Base-by-base conservation (phyloP, 2,113 vertebrate species). In the Peromyscus maniculatus region DNA sequence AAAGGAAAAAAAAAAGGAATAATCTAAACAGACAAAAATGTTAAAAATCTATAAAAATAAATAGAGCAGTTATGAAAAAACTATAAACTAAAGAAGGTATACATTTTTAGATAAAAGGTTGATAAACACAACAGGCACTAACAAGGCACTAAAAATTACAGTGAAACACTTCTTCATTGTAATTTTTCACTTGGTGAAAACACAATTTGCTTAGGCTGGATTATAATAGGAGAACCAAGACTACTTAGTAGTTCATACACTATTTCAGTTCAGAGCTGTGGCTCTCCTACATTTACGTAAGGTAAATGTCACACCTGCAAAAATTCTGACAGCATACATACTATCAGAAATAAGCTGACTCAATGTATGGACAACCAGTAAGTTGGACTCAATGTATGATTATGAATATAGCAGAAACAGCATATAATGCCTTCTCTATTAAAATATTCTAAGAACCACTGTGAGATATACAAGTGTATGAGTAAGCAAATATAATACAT, bases 261-360 rank as follows among this genome's bases (percentile, higher is more conserved):
- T 33, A 71, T 64, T 95, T 91, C 59, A 80, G 66, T 64, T 94
- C 39, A 89, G 31, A 87, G 87, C 4, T 95, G 62, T 82, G 46
- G 89, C 96, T 91, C 87, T 93, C 52, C 66, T 86, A 64, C 16
- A 89, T 71, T 80, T 82, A 95, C 9, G 66, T 87, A 66, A 87
- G 92, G 59, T 83, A 26, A 43, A 77, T 91, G 62, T 64, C 83
- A 91, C 22, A 90, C 19, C 46, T 91, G n/a, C 16, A 69, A 92
- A 82, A 64, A 92, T 36, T 71, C 43, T 77, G 10, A 26, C 12
- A 75, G 67, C n/a, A 82, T 17, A 46, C 31, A 55, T n/a, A 39
- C 12, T 74, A 66, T 66, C 67, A 83, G 21, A 77, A 89, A 59
- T 66, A 72, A 84, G 64, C 82, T 57, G 28, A 92, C 36, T 92